Percentiles rank a stretch among this genome's conserved stretches.
These are phyloP conservation scores for Sebastes hubbsi DNA, from an alignment of 2,797 vertebrate genomes.

Conservation along the genomic window DNA sequence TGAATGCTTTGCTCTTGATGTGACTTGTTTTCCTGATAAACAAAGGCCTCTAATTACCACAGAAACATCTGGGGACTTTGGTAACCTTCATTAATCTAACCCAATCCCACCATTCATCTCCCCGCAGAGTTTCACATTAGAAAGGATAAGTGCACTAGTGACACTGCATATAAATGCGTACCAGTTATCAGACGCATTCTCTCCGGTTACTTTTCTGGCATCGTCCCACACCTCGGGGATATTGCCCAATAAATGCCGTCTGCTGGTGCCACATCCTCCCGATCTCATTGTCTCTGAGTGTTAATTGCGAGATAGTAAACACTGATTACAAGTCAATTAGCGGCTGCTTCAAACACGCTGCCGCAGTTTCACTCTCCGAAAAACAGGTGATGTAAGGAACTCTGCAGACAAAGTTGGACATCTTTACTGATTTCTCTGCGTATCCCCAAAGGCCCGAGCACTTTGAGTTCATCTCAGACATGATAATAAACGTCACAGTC, in stretches of 20 bases:
- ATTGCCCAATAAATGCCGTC: conserved; percentile 63
- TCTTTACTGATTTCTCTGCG: conserved; percentile 22
- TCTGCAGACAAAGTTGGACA: conserved; percentile 28
- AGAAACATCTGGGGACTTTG: conserved; percentile 99
- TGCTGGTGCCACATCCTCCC: conserved; percentile 52
- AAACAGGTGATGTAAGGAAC: conserved; percentile 41
- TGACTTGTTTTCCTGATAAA: conserved; percentile 99
- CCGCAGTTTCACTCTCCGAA: conserved; percentile 9
- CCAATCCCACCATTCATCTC: conserved; percentile 85
- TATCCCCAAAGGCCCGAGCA: conserved; percentile 62
- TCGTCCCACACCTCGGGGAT: conserved; percentile 64
- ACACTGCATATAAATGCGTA: conserved; percentile 80
- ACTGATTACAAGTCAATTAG: conserved; percentile 75
- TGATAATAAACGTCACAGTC: conserved; percentile 64
- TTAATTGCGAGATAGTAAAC: conserved; percentile 75
- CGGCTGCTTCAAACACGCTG: conserved; percentile 26
- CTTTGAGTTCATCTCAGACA: conserved; percentile 66
- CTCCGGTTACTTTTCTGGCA: conserved; percentile 56
- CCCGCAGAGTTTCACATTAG: conserved; percentile 94
- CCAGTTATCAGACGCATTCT: conserved; percentile 63
- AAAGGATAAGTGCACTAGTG: conserved; percentile 94
- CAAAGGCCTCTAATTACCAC: conserved; percentile 99
- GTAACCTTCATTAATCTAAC: conserved; percentile 99
- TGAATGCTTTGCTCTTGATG: conserved; percentile 99
- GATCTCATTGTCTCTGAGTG: conserved; percentile 62